Percentiles rank a stretch among this genome's conserved stretches.
Conservation (phyloP, 2,888 invertebrate species). For the Cabera pusaria region DNA sequence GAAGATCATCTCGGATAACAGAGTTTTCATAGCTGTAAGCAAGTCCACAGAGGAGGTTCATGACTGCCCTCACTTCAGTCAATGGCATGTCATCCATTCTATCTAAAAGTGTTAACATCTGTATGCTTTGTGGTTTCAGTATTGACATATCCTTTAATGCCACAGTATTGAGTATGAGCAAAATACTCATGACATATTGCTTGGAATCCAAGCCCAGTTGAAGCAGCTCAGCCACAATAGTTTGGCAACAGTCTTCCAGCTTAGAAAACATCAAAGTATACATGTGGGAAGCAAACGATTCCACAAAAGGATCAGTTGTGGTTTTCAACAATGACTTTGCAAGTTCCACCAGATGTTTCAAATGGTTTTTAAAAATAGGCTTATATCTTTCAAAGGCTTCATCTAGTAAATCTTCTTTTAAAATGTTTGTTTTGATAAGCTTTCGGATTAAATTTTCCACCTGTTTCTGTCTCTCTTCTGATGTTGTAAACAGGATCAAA, state of each 20-base stretch:
- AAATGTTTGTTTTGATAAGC: conserved; percentile 83
- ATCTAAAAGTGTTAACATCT: conserved; percentile 87
- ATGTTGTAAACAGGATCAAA: conserved; percentile 85
- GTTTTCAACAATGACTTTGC: conserved; percentile 80
- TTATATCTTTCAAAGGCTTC: conserved; percentile 81
- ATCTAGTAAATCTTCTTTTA: conserved; percentile 82
- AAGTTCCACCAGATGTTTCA: conserved; percentile 80
- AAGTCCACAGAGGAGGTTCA: conserved; percentile 90
- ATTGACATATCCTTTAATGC: conserved; percentile 63
- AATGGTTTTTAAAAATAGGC: conserved; percentile 80
- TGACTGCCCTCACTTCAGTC: conserved; percentile 88
- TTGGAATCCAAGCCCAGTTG: conserved; percentile 65
- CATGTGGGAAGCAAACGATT: conserved; percentile 83
- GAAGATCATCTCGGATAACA: conserved; percentile 89
- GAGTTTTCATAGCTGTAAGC: conserved; percentile 83
- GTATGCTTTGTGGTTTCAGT: conserved; percentile 83
- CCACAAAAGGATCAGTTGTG: conserved; percentile 72
- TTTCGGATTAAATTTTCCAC: conserved; percentile 86
- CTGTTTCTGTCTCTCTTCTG: conserved; percentile 83
- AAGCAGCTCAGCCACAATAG: conserved; percentile 67
- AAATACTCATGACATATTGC: conserved; percentile 60
- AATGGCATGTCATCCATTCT: conserved; percentile 89
- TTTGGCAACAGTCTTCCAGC: conserved; percentile 62
- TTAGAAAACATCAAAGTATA: conserved; percentile 79
- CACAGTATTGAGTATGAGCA: conserved; percentile 66